Evolutionary conservation across 2,888 invertebrate genomes (phyloP).

Genomic region (Coecobrya sp.): DNA sequence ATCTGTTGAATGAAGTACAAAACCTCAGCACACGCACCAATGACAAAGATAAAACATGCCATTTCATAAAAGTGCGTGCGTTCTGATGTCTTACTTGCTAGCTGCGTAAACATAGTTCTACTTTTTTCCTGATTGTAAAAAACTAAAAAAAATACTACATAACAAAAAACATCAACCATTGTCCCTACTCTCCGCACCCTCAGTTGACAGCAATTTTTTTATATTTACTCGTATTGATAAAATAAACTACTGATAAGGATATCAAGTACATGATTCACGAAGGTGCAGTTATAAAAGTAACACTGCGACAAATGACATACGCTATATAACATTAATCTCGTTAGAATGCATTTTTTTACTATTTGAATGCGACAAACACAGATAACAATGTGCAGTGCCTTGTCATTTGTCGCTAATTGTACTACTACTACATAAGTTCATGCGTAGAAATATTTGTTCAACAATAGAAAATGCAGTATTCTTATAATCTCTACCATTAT

Average conservation of each 20-base stretch:
- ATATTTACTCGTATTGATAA: too few species aligned
- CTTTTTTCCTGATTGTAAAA: neutral
- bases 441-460: neutral
- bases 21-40: neutral
- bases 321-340: neutral
- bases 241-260: neutral
- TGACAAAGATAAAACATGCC: neutral
- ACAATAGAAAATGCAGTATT: neutral
- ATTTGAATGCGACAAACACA: neutral
- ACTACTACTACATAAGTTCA: neutral
- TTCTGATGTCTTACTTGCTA: neutral
- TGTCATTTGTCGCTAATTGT: conserved; percentile 6
- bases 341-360: neutral
- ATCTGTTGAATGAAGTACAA: neutral
- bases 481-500: neutral
- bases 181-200: neutral
- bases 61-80: neutral
- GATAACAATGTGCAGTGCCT: conserved; percentile 26
- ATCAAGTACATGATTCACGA: neutral
- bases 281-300: too few species aligned
- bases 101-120: too few species aligned
- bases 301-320: too few species aligned
- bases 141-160: too few species aligned
- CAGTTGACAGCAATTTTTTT: too few species aligned
- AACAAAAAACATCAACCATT: too few species aligned